These are phyloP conservation scores for Neoaliturus tenellus DNA, from an alignment of 2,888 invertebrate species.

Conservation along the genomic window DNA sequence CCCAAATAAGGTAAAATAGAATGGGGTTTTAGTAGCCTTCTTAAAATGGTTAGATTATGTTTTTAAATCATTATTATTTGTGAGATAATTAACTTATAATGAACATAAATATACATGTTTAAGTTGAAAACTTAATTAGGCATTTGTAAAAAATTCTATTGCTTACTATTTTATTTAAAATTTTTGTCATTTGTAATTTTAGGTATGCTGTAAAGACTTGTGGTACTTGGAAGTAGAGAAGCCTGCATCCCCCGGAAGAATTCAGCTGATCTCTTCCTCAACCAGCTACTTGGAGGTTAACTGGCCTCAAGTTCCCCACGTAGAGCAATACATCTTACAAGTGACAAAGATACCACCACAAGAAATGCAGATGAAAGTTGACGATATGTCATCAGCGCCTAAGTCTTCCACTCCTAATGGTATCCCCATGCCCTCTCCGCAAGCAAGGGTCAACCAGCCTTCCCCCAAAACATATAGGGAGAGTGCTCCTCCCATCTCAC, in stretches of 20 bases:
- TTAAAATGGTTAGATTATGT: too few species aligned
- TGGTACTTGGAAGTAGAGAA: conserved; percentile 96
- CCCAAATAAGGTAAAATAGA: too few species aligned
- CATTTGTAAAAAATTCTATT: too few species aligned
- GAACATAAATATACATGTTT: too few species aligned
- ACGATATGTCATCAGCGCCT: background rate
- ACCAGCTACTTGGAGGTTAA: conserved; percentile 95
- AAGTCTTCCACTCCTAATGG: background rate
- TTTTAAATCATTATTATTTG: too few species aligned
- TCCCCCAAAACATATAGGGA: conserved; percentile 65
- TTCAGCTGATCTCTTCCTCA: conserved; percentile 94
- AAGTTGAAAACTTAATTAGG: too few species aligned
- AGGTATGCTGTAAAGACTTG: conserved; percentile 93
- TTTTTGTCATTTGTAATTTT: too few species aligned
- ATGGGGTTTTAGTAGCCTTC: too few species aligned
- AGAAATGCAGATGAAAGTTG: conserved; percentile 20
- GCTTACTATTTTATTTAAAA: too few species aligned
- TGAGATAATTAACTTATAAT: too few species aligned
- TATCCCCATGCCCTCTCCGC: background rate
- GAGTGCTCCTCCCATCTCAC: conserved; percentile 59
- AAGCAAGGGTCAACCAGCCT: background rate
- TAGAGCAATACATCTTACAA: conserved; percentile 92
- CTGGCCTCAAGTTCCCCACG: conserved; percentile 93
- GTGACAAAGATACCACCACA: conserved; percentile 81
- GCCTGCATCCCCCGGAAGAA: conserved; percentile 92